phyloP scores from a whole-genome alignment of 2,888 invertebrate species.

The Eugnorisma glareosa region DNA sequence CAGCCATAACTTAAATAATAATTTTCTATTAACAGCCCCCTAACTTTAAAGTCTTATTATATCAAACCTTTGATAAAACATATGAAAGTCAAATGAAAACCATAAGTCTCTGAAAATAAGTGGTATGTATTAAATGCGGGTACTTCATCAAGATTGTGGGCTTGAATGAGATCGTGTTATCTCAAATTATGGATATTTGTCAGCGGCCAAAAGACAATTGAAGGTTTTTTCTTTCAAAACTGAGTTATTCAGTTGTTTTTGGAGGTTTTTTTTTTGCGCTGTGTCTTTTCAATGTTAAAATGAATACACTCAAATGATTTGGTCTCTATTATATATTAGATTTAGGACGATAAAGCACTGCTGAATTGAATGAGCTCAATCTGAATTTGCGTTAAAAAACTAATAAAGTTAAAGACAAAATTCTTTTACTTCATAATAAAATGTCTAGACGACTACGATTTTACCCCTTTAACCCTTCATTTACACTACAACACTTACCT shows the following conservation, averaged over 20 bases:
- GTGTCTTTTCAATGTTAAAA: neutral
- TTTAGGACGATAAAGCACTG: neutral
- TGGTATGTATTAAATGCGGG: conserved; percentile 32
- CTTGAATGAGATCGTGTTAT: conserved; percentile 43
- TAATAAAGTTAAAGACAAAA: neutral
- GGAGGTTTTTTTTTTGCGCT: neutral
- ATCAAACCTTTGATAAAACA: conserved; percentile 24
- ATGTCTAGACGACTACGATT: conserved; percentile 8
- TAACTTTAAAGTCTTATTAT: conserved; percentile 3
- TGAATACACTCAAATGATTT: neutral
- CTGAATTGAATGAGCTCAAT: neutral
- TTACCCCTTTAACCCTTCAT: neutral
- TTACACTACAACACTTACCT: conserved; percentile 33
- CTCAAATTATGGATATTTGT: conserved; percentile 50
- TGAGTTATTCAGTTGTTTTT: conserved; percentile 20
- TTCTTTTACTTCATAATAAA: too few species aligned
- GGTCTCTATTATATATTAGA: neutral
- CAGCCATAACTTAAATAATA: neutral
- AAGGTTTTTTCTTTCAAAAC: conserved; percentile 17
- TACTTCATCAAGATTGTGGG: conserved; percentile 38
- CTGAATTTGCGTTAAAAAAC: neutral
- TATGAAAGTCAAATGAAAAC: conserved; percentile 33
- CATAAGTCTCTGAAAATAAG: conserved; percentile 47
- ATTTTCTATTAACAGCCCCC: neutral
- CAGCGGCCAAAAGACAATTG: conserved; percentile 13